Percentiles rank a stretch among this genome's conserved stretches.
These are phyloP conservation scores for Struthidea cinerea DNA, from an alignment of 2,113 vertebrate genomes.

Conservation along the genomic window DNA sequence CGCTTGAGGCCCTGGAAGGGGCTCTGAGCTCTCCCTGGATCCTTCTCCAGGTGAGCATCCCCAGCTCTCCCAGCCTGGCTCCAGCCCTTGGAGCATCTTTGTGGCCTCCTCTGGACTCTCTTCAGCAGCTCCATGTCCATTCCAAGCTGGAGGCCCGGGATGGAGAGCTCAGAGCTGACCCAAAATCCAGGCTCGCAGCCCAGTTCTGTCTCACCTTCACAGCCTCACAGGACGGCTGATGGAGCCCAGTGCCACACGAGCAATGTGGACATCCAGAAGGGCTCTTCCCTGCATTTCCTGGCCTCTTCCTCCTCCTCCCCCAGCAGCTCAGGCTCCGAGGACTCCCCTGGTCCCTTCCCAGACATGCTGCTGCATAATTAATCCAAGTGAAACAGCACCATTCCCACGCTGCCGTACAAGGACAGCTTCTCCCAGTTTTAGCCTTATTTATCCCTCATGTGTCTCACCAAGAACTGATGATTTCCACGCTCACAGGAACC, in stretches of 20 bases:
- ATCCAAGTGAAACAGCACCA: not conserved
- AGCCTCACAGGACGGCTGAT: not conserved
- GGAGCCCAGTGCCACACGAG: not conserved
- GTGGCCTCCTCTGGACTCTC: rapidly evolving
- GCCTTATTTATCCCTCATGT: not conserved
- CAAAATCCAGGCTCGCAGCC: not conserved
- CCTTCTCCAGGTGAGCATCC: not conserved
- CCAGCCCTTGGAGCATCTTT: not conserved
- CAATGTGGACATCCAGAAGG: rapidly evolving
- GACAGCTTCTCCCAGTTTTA: not conserved
- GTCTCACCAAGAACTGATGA: not conserved
- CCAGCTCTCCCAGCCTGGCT: not conserved
- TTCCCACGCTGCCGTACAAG: not conserved
- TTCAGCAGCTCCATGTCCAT: not conserved
- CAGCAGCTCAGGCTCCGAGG: not conserved
- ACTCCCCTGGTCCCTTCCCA: not conserved
- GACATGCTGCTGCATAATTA: not conserved
- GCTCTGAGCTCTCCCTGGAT: not conserved
- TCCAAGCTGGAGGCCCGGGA: not conserved
- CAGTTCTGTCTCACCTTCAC: rapidly evolving
- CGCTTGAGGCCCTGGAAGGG: not conserved
- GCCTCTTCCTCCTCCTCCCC: not conserved
- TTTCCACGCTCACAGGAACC: not conserved
- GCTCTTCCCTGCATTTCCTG: not conserved
- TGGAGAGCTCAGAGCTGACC: not conserved